Evolutionary conservation across 2,888 invertebrate genomes (phyloP), one percentile per base, ranked within the genome.

Genomic region (Lasius platythorax): DNA sequence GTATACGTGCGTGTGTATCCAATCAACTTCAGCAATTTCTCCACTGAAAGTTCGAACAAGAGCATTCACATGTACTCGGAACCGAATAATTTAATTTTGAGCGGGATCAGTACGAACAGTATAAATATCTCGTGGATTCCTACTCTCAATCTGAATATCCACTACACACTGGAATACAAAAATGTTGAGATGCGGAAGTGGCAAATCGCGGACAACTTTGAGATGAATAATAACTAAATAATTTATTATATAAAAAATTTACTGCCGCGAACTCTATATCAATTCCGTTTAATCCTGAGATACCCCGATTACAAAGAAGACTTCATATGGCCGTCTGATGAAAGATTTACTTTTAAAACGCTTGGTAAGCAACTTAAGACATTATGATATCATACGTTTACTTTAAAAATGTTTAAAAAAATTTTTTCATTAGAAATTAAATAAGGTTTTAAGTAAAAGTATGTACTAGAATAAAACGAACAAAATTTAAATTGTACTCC

Each of bases 1-100:
- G 96, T 98, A 58, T 97, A 97, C 96, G 97, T 98, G 56, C 96
- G 97, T 64, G 98, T 97, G 1, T 97, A 97, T 91, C 97, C 98
- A 1, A 96, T 96, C 73, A 96, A 97, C 84, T 93, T 88, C 91
- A 97, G 96, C 83, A 95, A 96, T 2, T 96, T 96, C 37, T 96
- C 95, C 75, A 97, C 96, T 2, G 96, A 97, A 96, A 23, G 23
- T 23, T 23, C 23, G 23, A 23, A 23, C 23, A 23, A 0, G 23
- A 23, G 23, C 23, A 23, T 23, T 23, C 0, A 23, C 0, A 23
- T 23, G 23, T 23, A 23, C 23, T 23, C 23, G 23, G 23, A 23
- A 23, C 23, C 23, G 23, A 23, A 23, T 23, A 23, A 23, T 23
- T 23, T 23, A 23, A 0, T 23, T 23, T 97, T 23, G 23, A 23